Conservation (phyloP, 2,888 invertebrate genomes). For the Thumatha senex region DNA sequence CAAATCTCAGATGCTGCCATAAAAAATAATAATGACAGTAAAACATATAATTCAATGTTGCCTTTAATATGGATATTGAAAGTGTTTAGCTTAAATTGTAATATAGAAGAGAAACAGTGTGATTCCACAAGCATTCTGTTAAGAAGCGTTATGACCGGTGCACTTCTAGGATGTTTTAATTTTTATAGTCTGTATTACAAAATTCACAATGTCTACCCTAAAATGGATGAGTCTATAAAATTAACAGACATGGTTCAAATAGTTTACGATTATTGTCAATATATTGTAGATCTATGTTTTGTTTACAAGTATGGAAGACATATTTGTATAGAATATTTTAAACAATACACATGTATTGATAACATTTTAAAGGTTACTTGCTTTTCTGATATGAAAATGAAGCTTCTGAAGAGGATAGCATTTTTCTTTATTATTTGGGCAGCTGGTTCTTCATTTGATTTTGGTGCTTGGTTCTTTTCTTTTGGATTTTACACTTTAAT, state of each 20-base stretch:
- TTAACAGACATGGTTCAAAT: slow-evolving; percentile 58
- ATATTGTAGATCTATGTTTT: slow-evolving; percentile 56
- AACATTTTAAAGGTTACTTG: slow-evolving; percentile 44
- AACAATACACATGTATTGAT: slow-evolving; percentile 58
- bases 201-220: slow-evolving; percentile 38
- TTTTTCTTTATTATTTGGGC: slow-evolving; percentile 50
- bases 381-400: slow-evolving; percentile 40
- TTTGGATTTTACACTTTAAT: slow-evolving; percentile 46
- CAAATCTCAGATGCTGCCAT: slow-evolving; percentile 18
- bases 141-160: slow-evolving; percentile 28
- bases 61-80: slow-evolving; percentile 48
- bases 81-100: slow-evolving; percentile 52
- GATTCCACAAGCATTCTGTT: slow-evolving; percentile 17
- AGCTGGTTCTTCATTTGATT: slow-evolving; percentile 47
- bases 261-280: slow-evolving; percentile 57
- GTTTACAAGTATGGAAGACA: slow-evolving; percentile 57
- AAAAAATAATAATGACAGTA: slow-evolving; percentile 8
- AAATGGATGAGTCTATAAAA: slow-evolving; percentile 49
- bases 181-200: slow-evolving; percentile 51
- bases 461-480: slow-evolving; percentile 49
- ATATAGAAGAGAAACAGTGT: slow-evolving; percentile 21
- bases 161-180: slow-evolving; percentile 40
- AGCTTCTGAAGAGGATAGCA: slow-evolving; percentile 40
- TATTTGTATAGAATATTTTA: slow-evolving; percentile 53
- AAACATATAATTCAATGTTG: slow-evolving; percentile 35